phyloP scores from a whole-genome alignment of 2,113 vertebrate genomes.

The Nesogale talazaci region DNA sequence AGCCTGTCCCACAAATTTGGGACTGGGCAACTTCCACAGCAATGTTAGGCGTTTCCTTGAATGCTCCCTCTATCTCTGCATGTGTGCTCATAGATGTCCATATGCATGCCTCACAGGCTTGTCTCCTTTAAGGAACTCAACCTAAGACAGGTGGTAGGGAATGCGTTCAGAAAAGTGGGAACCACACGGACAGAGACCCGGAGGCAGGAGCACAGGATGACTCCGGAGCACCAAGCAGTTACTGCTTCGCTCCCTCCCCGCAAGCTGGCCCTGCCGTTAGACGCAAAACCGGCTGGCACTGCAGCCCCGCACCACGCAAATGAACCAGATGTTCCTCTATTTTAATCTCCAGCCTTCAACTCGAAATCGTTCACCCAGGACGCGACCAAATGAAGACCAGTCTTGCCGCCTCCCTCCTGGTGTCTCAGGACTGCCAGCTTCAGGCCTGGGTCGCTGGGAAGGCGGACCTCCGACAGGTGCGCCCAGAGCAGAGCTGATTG shows the following conservation, averaged over 20 bases:
- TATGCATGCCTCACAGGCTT: background rate
- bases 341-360: slow-evolving; percentile 51
- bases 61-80: background rate
- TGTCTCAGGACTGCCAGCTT: background rate
- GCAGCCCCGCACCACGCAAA: background rate
- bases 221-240: background rate
- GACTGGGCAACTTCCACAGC: background rate
- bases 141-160: background rate
- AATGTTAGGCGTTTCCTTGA: background rate
- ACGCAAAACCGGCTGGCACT: background rate
- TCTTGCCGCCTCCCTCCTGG: background rate
- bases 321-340: slow-evolving; percentile 68
- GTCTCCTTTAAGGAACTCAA: background rate
- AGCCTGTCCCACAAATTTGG: background rate
- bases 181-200: background rate
- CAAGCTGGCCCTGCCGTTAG: background rate
- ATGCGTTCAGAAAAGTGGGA: background rate
- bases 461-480: background rate
- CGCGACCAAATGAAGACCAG: slow-evolving; percentile 38
- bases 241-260: background rate
- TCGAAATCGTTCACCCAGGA: slow-evolving; percentile 60
- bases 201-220: background rate
- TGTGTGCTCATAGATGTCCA: too few species aligned
- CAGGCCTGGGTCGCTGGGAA: background rate
- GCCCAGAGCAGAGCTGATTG: slow-evolving; percentile 19